Base-by-base conservation (phyloP, 2,888 invertebrate species). In the Sarcophaga subvicina region DNA sequence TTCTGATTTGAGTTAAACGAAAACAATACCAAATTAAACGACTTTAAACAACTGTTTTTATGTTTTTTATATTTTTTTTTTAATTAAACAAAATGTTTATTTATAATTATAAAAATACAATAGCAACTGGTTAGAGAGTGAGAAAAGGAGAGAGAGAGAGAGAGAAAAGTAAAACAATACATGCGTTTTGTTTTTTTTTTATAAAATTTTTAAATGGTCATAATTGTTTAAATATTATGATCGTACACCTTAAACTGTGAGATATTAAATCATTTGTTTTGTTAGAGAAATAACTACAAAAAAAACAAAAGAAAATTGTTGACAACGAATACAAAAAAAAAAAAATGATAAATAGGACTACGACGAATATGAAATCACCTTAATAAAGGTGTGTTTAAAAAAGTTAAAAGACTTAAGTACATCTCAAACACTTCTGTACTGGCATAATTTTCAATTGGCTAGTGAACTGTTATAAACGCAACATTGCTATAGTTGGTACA, bases 141-240 rank as follows among this genome's bases (percentile, higher is more conserved):
- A 17, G 54, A 17, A 5, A 14, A 4, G 3, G 14, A 49, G 11
- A 49, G 14, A 17, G 1, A 54, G 54, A 17, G 54, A 14, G 49
- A 63, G 37, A 73, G 11, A 20, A 54, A 60, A 69, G 8, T 20
- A 25, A 80, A 67, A 71, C 37, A 78, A 75, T 59, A 66, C 47
- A 54, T n/a, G 27, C 22, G 14, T 45, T 27, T 59, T 45, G 1
- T 64, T 6, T n/a, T 27, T 60, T 54, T 45, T 60, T 27, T 78
- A 75, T 1, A 37, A 37, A 14, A 47, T 70, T 59, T 64, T 47
- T 86, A 78, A 83, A 87, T 81, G 80, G 75, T 59, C 83, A 79
- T 84, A 81, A 84, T 70, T 84, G 80, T 75, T 81, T 62, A 79
- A 87, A 87, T 81, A 71, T 79, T 84, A 70, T 79, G 77, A 84